These are phyloP conservation scores for Pseudomugil tenellus DNA, from an alignment of 2,797 vertebrate genomes.

Conservation along the genomic window DNA sequence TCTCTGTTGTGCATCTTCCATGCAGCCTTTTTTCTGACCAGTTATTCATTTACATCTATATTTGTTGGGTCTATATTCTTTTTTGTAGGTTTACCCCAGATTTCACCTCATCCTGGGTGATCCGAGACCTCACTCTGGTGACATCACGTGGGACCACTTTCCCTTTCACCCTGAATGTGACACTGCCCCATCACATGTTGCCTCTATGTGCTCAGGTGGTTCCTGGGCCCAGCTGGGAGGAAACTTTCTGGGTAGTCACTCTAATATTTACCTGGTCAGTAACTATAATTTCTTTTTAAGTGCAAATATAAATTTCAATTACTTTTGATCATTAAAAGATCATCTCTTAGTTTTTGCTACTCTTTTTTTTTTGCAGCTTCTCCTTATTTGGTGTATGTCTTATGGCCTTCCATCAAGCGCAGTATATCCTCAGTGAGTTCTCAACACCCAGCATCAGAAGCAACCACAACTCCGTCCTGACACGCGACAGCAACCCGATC, in stretches of 20 bases:
- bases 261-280: constrained; percentile 93
- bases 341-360: background rate
- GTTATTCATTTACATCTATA: background rate
- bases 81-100: constrained; percentile 93
- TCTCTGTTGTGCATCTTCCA: background rate
- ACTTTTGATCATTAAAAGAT: background rate
- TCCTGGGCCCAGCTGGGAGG: constrained; percentile 97
- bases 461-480: constrained; percentile 82
- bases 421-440: constrained; percentile 95
- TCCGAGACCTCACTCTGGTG: constrained; percentile 90
- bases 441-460: constrained; percentile 86
- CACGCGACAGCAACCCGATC: constrained; percentile 81
- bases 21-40: rapidly evolving
- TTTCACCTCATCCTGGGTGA: constrained; percentile 98
- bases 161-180: constrained; percentile 95
- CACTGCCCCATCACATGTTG: constrained; percentile 96
- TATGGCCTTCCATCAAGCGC: constrained; percentile 96
- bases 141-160: constrained; percentile 90
- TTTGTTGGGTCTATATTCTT: background rate
- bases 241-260: constrained; percentile 94
- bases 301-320: background rate
- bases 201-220: constrained; percentile 95
- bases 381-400: constrained; percentile 93
- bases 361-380: constrained; percentile 77
- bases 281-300: background rate